Percentiles rank a stretch among this genome's conserved stretches.
phyloP scores from a whole-genome alignment of 2,113 vertebrate species.

The Zootoca vivipara region DNA sequence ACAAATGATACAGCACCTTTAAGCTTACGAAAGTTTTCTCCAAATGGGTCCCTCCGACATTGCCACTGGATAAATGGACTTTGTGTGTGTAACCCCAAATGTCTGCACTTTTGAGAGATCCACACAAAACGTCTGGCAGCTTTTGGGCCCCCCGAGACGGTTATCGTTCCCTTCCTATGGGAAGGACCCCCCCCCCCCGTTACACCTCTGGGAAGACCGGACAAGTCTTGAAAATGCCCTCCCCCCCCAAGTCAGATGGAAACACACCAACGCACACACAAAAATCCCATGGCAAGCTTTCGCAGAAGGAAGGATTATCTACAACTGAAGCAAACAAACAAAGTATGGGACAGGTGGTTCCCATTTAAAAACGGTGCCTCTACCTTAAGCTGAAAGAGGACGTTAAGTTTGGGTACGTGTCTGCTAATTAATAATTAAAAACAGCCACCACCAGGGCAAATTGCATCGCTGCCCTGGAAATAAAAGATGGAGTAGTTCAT shows the following conservation, averaged over 20 bases:
- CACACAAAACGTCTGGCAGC: accelerated
- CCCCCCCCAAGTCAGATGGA: not conserved
- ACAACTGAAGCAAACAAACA: slow-evolving; percentile 17
- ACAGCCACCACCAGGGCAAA: slow-evolving; percentile 33
- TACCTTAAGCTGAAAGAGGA: slow-evolving; percentile 13
- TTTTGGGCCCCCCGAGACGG: too few relatives aligned
- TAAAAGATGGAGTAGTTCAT: slow-evolving; percentile 1
- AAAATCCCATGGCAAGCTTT: slow-evolving; percentile 8
- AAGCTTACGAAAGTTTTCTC: slow-evolving; percentile 40
- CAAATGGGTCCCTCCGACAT: not conserved
- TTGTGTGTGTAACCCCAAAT: not conserved
- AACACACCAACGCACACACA: slow-evolving; percentile 8
- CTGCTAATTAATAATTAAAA: slow-evolving; percentile 29
- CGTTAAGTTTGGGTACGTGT: slow-evolving; percentile 37
- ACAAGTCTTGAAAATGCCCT: too few relatives aligned
- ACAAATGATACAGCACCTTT: slow-evolving; percentile 23
- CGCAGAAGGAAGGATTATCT: slow-evolving; percentile 44
- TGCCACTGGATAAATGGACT: slow-evolving; percentile 22
- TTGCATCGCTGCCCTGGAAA: slow-evolving; percentile 34
- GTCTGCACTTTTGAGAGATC: not conserved
- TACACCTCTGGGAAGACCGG: too few relatives aligned
- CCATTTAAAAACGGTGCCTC: not conserved
- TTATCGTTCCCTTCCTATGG: too few relatives aligned
- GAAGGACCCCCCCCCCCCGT: too few relatives aligned
- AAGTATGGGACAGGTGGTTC: slow-evolving; percentile 39